Conservation (phyloP, 2,888 invertebrate species). For the Odontomyia ornata region DNA sequence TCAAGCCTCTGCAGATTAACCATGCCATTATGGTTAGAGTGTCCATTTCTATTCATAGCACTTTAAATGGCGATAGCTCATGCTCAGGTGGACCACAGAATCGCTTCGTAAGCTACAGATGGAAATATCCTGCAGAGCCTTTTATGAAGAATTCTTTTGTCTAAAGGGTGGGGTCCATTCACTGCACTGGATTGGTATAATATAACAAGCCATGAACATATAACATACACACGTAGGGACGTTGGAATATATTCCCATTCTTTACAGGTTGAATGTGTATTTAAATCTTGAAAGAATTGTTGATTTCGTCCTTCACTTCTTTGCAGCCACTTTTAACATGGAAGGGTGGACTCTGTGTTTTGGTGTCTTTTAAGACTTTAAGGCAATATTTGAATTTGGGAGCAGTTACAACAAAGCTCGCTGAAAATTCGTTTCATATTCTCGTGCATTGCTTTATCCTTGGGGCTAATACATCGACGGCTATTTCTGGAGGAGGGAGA, state of each 20-base stretch:
- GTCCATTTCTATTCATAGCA: conserved; percentile 30
- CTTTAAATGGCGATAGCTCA: conserved; percentile 18
- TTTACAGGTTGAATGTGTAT: too few species aligned
- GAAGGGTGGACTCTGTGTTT: background rate
- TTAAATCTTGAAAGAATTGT: background rate
- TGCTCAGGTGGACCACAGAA: conserved; percentile 26
- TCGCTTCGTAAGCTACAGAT: background rate
- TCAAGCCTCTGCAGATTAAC: background rate
- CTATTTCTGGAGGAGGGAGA: background rate
- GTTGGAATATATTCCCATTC: too few species aligned
- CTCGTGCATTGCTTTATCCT: conserved; percentile 6
- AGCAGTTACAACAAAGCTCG: background rate
- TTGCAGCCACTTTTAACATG: background rate
- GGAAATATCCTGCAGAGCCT: background rate
- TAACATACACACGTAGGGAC: too few species aligned
- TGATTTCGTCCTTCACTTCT: background rate
- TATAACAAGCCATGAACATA: too few species aligned
- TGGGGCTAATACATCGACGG: background rate
- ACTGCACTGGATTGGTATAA: too few species aligned
- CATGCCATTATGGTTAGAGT: background rate
- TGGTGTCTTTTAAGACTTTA: background rate
- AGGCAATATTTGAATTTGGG: conserved; percentile 25
- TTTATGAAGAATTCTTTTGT: background rate
- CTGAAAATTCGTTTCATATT: conserved; percentile 5
- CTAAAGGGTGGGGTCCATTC: background rate